phyloP scores from a whole-genome alignment of 2,113 vertebrate species.

The Vulpes lagopus region DNA sequence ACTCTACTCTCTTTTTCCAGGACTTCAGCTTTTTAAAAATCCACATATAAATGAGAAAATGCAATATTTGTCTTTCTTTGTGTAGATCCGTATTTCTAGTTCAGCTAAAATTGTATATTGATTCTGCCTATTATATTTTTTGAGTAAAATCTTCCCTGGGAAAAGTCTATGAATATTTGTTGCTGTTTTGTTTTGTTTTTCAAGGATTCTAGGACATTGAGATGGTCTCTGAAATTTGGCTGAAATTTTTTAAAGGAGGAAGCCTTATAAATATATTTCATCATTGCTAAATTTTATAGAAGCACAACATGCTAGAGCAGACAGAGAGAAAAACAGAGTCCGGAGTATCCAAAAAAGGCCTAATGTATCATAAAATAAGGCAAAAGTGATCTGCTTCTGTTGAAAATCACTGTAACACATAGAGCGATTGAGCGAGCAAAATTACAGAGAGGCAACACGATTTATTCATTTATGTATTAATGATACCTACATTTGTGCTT shows the following conservation, averaged over 20 bases:
- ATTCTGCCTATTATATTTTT: not conserved
- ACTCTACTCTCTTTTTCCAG: not conserved
- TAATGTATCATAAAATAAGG: not conserved
- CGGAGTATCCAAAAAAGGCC: not conserved
- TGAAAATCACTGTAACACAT: not conserved
- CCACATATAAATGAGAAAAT: not conserved
- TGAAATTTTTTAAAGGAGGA: not conserved
- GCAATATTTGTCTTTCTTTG: not conserved
- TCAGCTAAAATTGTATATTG: not conserved
- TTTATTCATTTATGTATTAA: not conserved
- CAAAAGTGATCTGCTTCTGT: not conserved
- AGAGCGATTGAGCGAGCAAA: not conserved
- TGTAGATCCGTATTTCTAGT: not conserved
- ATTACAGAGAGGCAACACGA: not conserved
- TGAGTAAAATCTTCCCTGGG: not conserved
- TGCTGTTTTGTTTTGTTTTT: constrained; percentile 25
- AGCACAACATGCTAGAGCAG: not conserved
- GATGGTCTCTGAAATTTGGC: not conserved
- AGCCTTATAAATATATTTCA: not conserved
- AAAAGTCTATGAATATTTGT: not conserved
- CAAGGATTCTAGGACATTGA: not conserved
- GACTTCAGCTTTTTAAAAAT: not conserved
- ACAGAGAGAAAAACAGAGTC: not conserved
- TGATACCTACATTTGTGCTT: accelerated
- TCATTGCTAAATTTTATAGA: not conserved